phyloP scores from a whole-genome alignment of 1,140 invertebrate species.

The Heliothis subflexa region DNA sequence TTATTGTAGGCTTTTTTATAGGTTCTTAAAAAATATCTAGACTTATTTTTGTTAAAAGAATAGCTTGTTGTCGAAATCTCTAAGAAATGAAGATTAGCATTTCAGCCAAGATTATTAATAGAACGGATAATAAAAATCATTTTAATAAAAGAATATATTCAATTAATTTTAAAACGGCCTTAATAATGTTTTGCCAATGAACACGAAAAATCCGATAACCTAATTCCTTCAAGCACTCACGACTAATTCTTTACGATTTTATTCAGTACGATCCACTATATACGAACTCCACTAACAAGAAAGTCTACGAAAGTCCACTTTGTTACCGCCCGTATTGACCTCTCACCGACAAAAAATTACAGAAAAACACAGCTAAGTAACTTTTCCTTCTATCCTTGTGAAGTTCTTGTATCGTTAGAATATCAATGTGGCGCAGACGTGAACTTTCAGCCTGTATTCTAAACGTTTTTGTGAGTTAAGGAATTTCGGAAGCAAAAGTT shows the following conservation, averaged over 20 bases:
- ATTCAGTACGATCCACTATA: conserved; percentile 9
- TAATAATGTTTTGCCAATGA: too few relatives aligned
- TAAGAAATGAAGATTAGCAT: too few relatives aligned
- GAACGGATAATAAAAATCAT: too few relatives aligned
- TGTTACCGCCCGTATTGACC: conserved; percentile 31
- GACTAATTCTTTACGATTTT: neutral
- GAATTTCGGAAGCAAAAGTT: conserved; percentile 36
- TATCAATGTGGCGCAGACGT: conserved; percentile 42
- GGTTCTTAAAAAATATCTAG: too few relatives aligned
- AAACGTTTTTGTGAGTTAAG: conserved; percentile 47
- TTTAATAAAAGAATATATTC: too few relatives aligned
- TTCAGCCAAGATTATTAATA: too few relatives aligned
- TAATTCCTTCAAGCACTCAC: too few relatives aligned
- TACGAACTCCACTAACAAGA: conserved; percentile 4
- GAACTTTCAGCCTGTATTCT: conserved; percentile 37
- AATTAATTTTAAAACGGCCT: too few relatives aligned
- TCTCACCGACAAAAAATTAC: conserved; percentile 33
- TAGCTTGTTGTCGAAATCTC: too few relatives aligned
- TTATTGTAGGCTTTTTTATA: too few relatives aligned
- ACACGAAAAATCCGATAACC: too few relatives aligned
- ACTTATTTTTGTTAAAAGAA: too few relatives aligned
- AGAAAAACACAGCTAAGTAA: conserved; percentile 22
- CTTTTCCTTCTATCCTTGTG: conserved; percentile 4
- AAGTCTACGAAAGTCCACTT: conserved; percentile 6
- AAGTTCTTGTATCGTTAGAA: conserved; percentile 47